A percentile compares a stretch with the other conserved stretches of the same genome.
These are phyloP conservation scores for Drosophila mulleri DNA, from an alignment of 2,888 invertebrate genomes.

Conservation along the genomic window DNA sequence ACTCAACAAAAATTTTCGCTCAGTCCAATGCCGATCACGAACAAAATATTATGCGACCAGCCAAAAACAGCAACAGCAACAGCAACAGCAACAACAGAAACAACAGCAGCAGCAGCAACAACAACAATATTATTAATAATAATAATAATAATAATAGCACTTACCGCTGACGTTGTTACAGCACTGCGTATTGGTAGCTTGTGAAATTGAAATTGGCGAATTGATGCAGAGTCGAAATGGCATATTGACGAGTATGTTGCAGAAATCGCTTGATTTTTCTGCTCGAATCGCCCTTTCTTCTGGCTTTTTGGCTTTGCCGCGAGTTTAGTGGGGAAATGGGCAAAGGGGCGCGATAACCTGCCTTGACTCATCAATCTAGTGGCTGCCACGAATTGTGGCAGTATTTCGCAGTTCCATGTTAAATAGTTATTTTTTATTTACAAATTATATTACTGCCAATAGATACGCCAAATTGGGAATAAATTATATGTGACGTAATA, in stretches of 20 bases:
- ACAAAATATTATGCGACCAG: conserved; percentile 49
- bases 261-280: conserved; percentile 39
- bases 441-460: conserved; percentile 2
- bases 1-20: conserved; percentile 49
- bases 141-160: conserved; percentile 41
- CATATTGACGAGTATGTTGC: conserved; percentile 27
- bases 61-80: conserved; percentile 38
- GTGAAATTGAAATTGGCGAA: conserved; percentile 31
- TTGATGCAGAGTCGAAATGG: conserved; percentile 17
- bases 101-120: too few species aligned
- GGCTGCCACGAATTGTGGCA: background rate
- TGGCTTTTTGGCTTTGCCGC: conserved; percentile 9
- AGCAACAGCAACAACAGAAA: conserved; percentile 31
- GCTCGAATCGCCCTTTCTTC: conserved; percentile 41
- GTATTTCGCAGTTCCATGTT: background rate
- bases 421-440: background rate
- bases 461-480: background rate
- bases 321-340: conserved; percentile 40
- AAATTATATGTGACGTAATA: background rate
- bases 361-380: too few species aligned
- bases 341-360: conserved; percentile 2
- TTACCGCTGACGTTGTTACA: conserved; percentile 62
- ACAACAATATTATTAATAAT: too few species aligned
- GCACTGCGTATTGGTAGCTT: conserved; percentile 27
- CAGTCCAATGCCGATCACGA: conserved; percentile 70